phyloP scores from a whole-genome alignment of 2,797 vertebrate genomes.

The Cossypha dichroa region DNA sequence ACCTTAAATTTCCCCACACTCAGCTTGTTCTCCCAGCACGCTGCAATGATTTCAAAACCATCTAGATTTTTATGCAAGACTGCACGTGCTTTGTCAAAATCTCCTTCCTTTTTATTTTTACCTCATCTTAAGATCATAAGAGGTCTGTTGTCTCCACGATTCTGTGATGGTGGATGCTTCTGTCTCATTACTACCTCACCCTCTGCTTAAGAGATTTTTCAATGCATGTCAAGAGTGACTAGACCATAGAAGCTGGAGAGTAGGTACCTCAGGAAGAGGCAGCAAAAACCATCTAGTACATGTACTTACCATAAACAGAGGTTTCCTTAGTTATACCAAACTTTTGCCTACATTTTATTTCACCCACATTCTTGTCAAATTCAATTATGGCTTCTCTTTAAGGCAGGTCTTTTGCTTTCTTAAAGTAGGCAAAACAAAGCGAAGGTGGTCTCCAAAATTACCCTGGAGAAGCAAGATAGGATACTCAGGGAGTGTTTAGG shows the following conservation, averaged over 20 bases:
- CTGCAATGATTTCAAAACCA: not conserved
- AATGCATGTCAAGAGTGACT: not conserved
- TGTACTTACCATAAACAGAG: not conserved
- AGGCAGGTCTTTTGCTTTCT: not conserved
- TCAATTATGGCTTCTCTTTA: not conserved
- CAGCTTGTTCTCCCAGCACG: not conserved
- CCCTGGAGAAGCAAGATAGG: not conserved
- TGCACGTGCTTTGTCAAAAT: not conserved
- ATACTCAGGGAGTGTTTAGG: not conserved
- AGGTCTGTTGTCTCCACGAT: not conserved
- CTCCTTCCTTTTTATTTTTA: not conserved
- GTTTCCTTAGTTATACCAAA: not conserved
- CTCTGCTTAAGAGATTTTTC: not conserved
- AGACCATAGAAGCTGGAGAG: not conserved
- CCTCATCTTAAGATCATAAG: fast-evolving
- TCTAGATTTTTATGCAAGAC: not conserved
- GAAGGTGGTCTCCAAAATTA: not conserved
- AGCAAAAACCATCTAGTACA: not conserved
- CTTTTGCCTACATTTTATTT: not conserved
- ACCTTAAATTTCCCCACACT: fast-evolving
- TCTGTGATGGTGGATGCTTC: not conserved
- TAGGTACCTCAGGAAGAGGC: not conserved
- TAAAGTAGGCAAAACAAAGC: not conserved
- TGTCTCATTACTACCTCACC: not conserved
- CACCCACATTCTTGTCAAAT: not conserved